Evolutionary conservation across 2,888 invertebrate species (phyloP).

Genomic region (Physocephala rufipes): DNA sequence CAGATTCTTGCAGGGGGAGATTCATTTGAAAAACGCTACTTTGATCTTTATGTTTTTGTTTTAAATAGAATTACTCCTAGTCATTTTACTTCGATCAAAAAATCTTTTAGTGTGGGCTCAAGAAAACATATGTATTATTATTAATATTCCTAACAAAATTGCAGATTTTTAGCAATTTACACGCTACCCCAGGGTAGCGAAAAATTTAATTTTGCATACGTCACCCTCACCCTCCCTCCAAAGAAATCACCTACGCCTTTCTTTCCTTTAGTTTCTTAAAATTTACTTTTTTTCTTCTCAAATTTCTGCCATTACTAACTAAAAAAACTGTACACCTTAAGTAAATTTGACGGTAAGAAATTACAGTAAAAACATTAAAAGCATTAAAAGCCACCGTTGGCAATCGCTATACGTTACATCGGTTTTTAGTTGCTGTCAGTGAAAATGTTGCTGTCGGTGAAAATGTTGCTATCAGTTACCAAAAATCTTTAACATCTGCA

Average conservation of each 20-base stretch:
- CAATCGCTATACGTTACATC: slow-evolving; percentile 36
- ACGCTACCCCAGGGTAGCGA: slow-evolving; percentile 45
- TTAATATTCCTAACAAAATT: slow-evolving; percentile 42
- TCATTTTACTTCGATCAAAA: not conserved
- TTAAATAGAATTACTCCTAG: not conserved
- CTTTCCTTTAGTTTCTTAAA: not conserved
- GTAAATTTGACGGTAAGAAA: slow-evolving; percentile 23
- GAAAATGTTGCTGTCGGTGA: slow-evolving; percentile 41
- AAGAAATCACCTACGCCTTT: not conserved
- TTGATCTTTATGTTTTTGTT: no score
- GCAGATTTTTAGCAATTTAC: slow-evolving; percentile 46
- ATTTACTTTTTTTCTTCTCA: slow-evolving; percentile 6
- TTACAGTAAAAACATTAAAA: slow-evolving; percentile 20
- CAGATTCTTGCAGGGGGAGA: no score
- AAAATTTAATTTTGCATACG: slow-evolving; percentile 30
- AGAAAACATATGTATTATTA: not conserved
- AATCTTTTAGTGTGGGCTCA: not conserved
- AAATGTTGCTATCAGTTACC: slow-evolving; percentile 41
- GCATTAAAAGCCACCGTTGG: slow-evolving; percentile 7
- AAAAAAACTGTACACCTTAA: slow-evolving; percentile 39
- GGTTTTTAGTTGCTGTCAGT: slow-evolving; percentile 37
- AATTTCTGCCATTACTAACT: not conserved
- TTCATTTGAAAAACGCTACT: no score
- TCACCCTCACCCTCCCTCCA: slow-evolving; percentile 41
- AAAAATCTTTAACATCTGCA: slow-evolving; percentile 47